A percentile compares a stretch with the other conserved stretches of the same genome.
phyloP scores from a whole-genome alignment of 2,113 vertebrate species.

The Macquaria australasica region DNA sequence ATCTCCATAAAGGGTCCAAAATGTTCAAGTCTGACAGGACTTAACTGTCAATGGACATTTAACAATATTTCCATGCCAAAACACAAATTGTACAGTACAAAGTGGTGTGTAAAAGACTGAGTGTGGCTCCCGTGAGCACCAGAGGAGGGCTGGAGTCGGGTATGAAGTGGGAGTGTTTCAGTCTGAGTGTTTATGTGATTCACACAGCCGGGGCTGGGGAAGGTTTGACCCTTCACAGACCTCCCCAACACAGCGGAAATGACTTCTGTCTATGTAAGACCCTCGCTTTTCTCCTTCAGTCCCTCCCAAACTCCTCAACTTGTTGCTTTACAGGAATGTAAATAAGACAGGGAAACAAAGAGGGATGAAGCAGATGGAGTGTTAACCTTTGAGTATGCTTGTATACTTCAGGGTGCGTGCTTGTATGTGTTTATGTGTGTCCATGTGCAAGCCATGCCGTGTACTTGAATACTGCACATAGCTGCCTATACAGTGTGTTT shows the following conservation, averaged over 20 bases:
- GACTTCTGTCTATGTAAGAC: constrained; percentile 49
- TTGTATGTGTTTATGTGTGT: constrained; percentile 22
- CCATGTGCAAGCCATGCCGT: neutral
- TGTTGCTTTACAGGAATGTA: constrained; percentile 35
- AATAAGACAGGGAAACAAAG: constrained; percentile 28
- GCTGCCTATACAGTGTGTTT: constrained; percentile 19
- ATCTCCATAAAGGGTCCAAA: neutral
- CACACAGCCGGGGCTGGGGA: constrained; percentile 61
- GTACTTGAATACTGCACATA: neutral
- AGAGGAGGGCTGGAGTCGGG: constrained; percentile 2
- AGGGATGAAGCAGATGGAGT: neutral
- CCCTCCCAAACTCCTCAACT: constrained; percentile 18
- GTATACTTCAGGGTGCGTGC: neutral
- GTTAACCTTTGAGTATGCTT: neutral
- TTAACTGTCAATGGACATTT: neutral
- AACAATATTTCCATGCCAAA: neutral
- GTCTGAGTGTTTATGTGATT: constrained; percentile 71
- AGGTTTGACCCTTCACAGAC: constrained; percentile 69
- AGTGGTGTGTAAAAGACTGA: constrained; percentile 6
- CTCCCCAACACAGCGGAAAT: constrained; percentile 74
- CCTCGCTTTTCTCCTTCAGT: constrained; percentile 6
- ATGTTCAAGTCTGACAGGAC: neutral
- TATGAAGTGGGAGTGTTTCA: constrained; percentile 48
- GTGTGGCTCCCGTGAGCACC: constrained; percentile 25
- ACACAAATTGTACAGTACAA: neutral